Percentiles rank a stretch among this genome's conserved stretches.
Conservation (phyloP, 2,113 vertebrate species). For the Aegypius monachus region DNA sequence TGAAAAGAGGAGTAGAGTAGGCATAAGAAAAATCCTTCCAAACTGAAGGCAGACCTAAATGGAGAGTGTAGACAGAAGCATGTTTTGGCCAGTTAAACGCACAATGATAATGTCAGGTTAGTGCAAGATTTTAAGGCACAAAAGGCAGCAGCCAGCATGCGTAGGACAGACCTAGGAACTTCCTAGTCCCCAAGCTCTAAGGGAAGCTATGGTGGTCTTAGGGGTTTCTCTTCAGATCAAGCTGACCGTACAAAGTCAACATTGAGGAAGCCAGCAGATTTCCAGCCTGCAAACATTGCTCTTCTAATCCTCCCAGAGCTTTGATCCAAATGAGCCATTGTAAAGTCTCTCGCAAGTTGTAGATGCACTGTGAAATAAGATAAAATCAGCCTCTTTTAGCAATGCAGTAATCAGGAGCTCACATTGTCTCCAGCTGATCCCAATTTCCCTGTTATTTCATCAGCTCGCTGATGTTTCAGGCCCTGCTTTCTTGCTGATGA, state of each 20-base stretch:
- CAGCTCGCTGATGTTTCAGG: not conserved
- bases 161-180: not conserved
- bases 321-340: not conserved
- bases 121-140: not conserved
- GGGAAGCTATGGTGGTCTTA: not conserved
- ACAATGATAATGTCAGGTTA: not conserved
- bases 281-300: not conserved
- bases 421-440: not conserved
- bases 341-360: not conserved
- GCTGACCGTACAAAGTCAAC: accelerated
- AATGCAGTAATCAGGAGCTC: not conserved
- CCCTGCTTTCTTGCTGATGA: not conserved
- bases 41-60: not conserved
- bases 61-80: not conserved
- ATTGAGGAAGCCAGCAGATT: not conserved
- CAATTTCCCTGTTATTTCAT: accelerated
- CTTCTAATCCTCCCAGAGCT: not conserved
- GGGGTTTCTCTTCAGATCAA: not conserved
- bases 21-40: not conserved
- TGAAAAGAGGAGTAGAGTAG: not conserved
- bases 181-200: not conserved
- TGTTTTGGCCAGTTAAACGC: not conserved
- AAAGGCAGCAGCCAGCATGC: not conserved
- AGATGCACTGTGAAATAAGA: not conserved
- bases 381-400: not conserved